Evolutionary conservation across 35 echinoderm and acorn worm genomes (phyloP).

Genomic region (Lytechinus variegatus): DNA sequence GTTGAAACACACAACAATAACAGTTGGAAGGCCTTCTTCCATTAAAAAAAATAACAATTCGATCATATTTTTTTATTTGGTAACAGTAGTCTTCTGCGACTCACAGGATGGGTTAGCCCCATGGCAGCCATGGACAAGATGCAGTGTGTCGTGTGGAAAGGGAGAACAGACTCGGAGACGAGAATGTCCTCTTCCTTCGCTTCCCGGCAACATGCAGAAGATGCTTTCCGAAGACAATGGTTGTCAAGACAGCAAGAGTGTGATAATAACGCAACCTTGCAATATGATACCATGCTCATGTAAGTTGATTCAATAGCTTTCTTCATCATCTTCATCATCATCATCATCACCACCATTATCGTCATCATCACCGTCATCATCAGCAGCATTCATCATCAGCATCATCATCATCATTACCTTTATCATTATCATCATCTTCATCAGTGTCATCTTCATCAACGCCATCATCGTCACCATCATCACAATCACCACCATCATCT

Average conservation of each 20-base stretch:
- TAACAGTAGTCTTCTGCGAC: background rate
- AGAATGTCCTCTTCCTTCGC: background rate
- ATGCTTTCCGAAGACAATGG: background rate
- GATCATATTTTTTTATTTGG: background rate
- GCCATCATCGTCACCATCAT: too few relatives aligned
- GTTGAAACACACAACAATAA: too few relatives aligned
- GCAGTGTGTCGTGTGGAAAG: background rate
- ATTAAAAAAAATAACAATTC: too few relatives aligned
- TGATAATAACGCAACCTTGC: background rate
- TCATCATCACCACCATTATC: too few relatives aligned
- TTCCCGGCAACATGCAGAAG: background rate
- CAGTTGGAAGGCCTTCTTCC: too few relatives aligned
- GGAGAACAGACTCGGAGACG: background rate
- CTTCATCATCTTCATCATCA: too few relatives aligned
- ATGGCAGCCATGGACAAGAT: background rate
- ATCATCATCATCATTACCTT: too few relatives aligned
- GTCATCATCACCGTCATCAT: too few relatives aligned
- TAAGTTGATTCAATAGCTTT: background rate
- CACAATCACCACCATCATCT: too few relatives aligned
- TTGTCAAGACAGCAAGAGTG: background rate
- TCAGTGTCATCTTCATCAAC: too few relatives aligned
- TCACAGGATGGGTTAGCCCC: background rate
- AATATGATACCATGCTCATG: background rate
- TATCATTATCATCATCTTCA: too few relatives aligned
- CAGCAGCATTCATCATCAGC: too few relatives aligned